These are phyloP conservation scores for Drosophila nigromelanica DNA, from an alignment of 1,140 invertebrate species.

Conservation along the genomic window DNA sequence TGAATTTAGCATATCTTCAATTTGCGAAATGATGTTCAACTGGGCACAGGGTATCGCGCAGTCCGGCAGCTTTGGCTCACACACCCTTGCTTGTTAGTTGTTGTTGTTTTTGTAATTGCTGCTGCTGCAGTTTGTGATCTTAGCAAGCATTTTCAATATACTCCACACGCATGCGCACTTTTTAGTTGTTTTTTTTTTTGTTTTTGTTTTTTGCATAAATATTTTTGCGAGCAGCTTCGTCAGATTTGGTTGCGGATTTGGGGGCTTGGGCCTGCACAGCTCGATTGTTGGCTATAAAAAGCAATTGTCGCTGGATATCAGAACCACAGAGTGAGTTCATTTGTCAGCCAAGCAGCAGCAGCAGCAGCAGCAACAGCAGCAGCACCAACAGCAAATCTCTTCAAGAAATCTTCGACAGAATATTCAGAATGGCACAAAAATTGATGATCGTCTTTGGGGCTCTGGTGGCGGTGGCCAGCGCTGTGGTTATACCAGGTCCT, in stretches of 20 bases:
- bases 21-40: too few species aligned
- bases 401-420: slow-evolving; percentile 4
- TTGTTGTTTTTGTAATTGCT: slow-evolving; percentile 39
- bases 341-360: slow-evolving; percentile 71
- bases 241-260: slow-evolving; percentile 56
- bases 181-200: slow-evolving; percentile 62
- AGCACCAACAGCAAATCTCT: slow-evolving; percentile 13
- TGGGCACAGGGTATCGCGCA: not conserved
- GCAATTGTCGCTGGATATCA: slow-evolving; percentile 73
- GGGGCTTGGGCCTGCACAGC: slow-evolving; percentile 43
- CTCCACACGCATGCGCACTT: slow-evolving; percentile 71
- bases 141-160: slow-evolving; percentile 52
- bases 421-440: slow-evolving; percentile 66
- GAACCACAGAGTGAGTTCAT: slow-evolving; percentile 82
- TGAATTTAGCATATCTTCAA: not conserved
- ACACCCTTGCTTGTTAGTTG: slow-evolving; percentile 17
- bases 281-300: slow-evolving; percentile 70
- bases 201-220: slow-evolving; percentile 82
- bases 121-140: slow-evolving; percentile 43
- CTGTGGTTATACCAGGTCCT: slow-evolving; percentile 74
- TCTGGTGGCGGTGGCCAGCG: slow-evolving; percentile 63
- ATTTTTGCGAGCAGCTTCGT: slow-evolving; percentile 68
- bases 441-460: slow-evolving; percentile 71
- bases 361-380: slow-evolving; percentile 29
- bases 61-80: not conserved